phyloP scores from a whole-genome alignment of 2,797 vertebrate species.

The Dromococcyx pavoninus region DNA sequence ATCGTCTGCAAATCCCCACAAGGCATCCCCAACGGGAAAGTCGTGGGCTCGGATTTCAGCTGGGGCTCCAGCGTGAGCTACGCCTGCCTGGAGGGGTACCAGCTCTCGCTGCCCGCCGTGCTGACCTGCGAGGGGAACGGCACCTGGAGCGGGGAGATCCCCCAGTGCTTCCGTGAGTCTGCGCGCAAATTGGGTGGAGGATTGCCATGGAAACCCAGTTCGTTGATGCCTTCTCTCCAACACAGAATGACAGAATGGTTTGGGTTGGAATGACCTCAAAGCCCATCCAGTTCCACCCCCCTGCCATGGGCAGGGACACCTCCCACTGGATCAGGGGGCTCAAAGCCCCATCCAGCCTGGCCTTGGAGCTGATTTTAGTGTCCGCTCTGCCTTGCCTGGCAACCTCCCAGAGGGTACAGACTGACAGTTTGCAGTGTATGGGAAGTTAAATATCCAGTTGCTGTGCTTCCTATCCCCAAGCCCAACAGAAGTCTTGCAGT shows the following conservation, averaged over 20 bases:
- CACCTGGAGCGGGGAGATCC: constrained; percentile 94
- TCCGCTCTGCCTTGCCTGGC: neutral
- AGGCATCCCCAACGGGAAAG: constrained; percentile 89
- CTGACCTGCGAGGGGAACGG: constrained; percentile 94
- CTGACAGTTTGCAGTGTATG: accelerated
- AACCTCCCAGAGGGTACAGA: accelerated
- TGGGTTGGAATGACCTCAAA: too few relatives aligned
- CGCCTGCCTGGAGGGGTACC: constrained; percentile 93
- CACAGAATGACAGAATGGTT: too few relatives aligned
- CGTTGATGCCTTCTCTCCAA: too few relatives aligned
- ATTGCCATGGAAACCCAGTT: accelerated
- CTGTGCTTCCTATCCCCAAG: neutral
- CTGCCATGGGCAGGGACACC: too few relatives aligned
- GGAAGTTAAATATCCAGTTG: neutral
- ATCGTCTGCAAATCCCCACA: constrained; percentile 88
- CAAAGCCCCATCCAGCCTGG: too few relatives aligned
- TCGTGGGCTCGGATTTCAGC: constrained; percentile 89
- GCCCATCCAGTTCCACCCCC: too few relatives aligned
- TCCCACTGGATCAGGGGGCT: too few relatives aligned
- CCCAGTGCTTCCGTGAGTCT: constrained; percentile 96
- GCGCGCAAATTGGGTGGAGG: accelerated
- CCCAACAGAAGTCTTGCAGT: accelerated
- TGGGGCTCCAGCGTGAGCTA: constrained; percentile 97
- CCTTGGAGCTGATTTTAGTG: neutral
- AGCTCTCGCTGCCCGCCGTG: constrained; percentile 93